These are phyloP conservation scores for Trichogramma dendrolimi DNA, from an alignment of 2,888 invertebrate genomes.

Conservation along the genomic window DNA sequence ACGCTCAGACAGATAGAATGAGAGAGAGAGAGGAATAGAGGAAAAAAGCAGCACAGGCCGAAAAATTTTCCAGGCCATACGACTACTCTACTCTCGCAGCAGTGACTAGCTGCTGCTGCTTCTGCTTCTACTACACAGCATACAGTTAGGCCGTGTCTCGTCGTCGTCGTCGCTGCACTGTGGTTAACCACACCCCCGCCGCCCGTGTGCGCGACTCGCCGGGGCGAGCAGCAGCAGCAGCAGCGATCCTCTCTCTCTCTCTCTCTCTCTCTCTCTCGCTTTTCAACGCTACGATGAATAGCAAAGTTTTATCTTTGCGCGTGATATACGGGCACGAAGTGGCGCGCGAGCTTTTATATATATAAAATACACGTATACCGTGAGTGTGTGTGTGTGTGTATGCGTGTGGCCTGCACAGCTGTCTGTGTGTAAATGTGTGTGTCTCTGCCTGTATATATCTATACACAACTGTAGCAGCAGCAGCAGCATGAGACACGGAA, in stretches of 20 bases:
- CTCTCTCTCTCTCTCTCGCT: constrained; percentile 21
- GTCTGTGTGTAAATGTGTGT: no score
- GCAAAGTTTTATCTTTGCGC: constrained; percentile 34
- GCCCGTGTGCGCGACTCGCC: neutral
- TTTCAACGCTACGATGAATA: constrained; percentile 31
- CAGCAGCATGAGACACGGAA: constrained; percentile 32
- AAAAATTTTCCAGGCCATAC: no score
- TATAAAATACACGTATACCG: constrained; percentile 25
- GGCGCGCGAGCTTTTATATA: constrained; percentile 30
- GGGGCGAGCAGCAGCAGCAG: neutral
- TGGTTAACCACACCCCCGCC: neutral
- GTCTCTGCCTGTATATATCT: no score
- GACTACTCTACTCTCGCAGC: no score
- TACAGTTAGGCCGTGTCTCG: no score
- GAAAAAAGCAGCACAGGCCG: no score
- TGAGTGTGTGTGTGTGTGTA: no score
- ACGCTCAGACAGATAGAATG: no score
- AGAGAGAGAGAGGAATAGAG: no score
- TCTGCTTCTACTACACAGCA: constrained; percentile 12
- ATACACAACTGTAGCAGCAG: constrained; percentile 6
- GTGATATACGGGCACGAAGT: constrained; percentile 33
- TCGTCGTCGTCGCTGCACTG: no score
- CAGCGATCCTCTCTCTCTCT: neutral
- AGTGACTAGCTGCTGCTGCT: neutral
- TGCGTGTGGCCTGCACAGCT: no score